A percentile compares a stretch with the other conserved stretches of the same genome.
Evolutionary conservation across 2,888 invertebrate species (phyloP).

Genomic region (Noctua janthina): DNA sequence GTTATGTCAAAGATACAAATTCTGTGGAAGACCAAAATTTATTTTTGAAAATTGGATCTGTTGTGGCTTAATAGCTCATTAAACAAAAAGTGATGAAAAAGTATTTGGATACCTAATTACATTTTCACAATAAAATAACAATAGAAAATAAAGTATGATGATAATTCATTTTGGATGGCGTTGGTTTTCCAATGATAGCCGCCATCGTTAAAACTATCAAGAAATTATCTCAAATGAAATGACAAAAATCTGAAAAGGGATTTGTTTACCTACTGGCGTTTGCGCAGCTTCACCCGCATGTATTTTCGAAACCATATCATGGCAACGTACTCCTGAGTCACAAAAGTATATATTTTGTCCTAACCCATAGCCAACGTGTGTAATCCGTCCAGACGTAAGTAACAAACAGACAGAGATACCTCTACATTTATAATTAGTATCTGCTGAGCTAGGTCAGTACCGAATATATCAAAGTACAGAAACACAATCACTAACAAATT

Average conservation of each 20-base stretch:
- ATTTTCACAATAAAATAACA: background rate
- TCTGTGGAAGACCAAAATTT: background rate
- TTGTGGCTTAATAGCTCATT: background rate
- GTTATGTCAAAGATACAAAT: background rate
- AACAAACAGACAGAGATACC: background rate
- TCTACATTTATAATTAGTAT: background rate
- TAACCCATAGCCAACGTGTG: background rate
- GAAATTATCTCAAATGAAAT: background rate
- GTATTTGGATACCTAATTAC: background rate
- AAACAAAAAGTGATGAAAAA: background rate
- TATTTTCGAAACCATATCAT: background rate
- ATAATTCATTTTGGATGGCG: background rate
- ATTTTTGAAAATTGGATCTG: background rate
- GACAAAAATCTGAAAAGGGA: background rate
- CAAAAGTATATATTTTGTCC: background rate
- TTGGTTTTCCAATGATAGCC: background rate
- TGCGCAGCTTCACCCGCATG: background rate
- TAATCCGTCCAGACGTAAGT: background rate
- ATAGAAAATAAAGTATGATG: background rate
- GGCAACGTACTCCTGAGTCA: background rate
- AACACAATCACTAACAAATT: conserved; percentile 36
- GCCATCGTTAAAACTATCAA: background rate
- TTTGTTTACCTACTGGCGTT: background rate
- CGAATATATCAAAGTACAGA: background rate
- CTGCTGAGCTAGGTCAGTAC: background rate